Evolutionary conservation across 2,113 vertebrate genomes (phyloP), one percentile per base, ranked within the genome.

Genomic region (Brachypteracias leptosomus): DNA sequence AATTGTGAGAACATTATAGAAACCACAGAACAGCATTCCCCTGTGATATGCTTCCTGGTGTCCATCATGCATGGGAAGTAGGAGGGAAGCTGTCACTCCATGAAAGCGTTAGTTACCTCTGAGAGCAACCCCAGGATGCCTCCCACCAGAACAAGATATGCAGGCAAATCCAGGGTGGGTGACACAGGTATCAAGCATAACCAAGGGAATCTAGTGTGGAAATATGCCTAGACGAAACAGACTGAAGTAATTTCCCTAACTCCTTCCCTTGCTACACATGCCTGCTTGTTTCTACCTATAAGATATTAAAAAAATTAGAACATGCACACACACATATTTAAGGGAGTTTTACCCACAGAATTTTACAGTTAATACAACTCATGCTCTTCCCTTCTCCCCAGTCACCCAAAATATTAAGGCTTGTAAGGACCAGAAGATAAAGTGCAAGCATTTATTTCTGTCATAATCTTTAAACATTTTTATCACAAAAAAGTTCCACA

Each of bases 401-500:
- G 19, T 44, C 38, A 80, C 38, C 9, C 57, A 74, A 88, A 91
- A 84, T n/a, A 92, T 36, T 40, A 88, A 92, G 26, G 38, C 40
- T 93, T 40, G 5, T 4, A 71, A 18, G 58, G 31, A 93, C 74
- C 42, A 59, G n/a, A 78, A 88, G 38, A 90, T 88, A 49, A 91
- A 93, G 80, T 92, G 19, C 85, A 96, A 92, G 68, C 92, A 88
- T 96, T 97, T 97, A 95, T 96, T 97, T 94, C 78, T 92, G 18
- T 81, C 92, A 51, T 83, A 72, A 90, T 86, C 51, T 83, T 88
- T 78, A 86, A 80, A 74, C 94, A 92, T 47, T 94, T 88, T 92
- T 90, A 86, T 93, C 95, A 94, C 90, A 24, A 88, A 92, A 75
- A 42, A 62, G 16, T 40, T 72, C 63, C 42, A 85, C 29, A 31